Evolutionary conservation across 2,797 vertebrate species (phyloP), one percentile per base, ranked within the genome.

Genomic region (Coilia nasus): DNA sequence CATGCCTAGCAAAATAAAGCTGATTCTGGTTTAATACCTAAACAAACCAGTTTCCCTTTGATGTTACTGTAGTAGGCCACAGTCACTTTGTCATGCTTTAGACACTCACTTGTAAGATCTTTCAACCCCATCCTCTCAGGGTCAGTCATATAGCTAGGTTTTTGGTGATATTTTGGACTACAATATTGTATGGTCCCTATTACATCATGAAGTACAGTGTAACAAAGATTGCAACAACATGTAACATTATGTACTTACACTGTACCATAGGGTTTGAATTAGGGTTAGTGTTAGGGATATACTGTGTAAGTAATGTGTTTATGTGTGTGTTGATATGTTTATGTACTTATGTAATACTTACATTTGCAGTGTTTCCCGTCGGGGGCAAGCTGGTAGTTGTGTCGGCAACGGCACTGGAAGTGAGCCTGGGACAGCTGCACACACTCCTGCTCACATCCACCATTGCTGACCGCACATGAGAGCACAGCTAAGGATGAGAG

Each of bases 371-470:
- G 95, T 5, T 89, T 94, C 82, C 95, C 93, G 0, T 97, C 96
- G 0, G 94, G 90, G 62, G 92, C 91, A 71, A 97, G 94, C 88
- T 95, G 95, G 92, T 94, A 95, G n/a, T 85, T 93, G 0, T 84
- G 93, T 64, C 93, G 89, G 91, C 96, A 97, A 71, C 88, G 95
- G 89, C 96, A 97, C 81, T 86, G 96, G 87, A 95, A 96, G 86
- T 93, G 95, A 0, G 90, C 88, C 21, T 83, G 81, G 0, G 94
- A 95, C 87, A 97, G 91, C 92, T 96, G 97, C 35, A 96, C 85
- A 0, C 96, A 97, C 82, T 93, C 85, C 0, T 97, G 96, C 56
- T 97, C 95, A 0, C 96, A 97, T 88, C 96, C 96, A 0, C 96
- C 96, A 0, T 97, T 97, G 90, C 91, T 94, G 83, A 96, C 57